Base-by-base conservation (phyloP, 1,140 invertebrate genomes). In the Drosophila serrata region DNA sequence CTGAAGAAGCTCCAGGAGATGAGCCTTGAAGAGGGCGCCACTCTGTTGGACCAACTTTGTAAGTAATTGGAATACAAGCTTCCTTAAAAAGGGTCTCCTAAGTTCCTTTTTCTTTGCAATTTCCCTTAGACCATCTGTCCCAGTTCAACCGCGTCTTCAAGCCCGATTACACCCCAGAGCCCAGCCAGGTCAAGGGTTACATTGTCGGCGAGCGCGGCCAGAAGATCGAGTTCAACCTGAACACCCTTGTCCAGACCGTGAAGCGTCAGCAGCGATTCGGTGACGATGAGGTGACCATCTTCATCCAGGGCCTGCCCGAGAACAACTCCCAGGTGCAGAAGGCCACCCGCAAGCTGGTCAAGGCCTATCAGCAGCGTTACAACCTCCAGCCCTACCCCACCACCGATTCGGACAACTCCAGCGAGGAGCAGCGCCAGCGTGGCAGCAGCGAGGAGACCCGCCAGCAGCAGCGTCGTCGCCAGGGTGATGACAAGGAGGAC, bases 211-310 rank as follows among this genome's bases (percentile, higher is more conserved):
- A 82, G 12, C 73, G 64, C 43, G 91, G 91, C 51, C 59, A 91
- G 48, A 91, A 82, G 51, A 74, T 79, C 42, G 69, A 74, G 8
- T 90, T 85, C 74, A 88, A 82, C 42, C 51, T 92, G 51, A 81
- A 92, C 70, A 79, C 63, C 31, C 49, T 92, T 12, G 82, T 86
- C 17, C 61, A 90, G 59, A 76, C 72, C 1, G 81, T 76, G n/a
- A 81, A 91, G 45, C 84, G 85, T 22, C 79, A 92, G 48, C 17
- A 67, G 12, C 79, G 79, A 39, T 92, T 92, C 48, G 91, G 87
- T 48, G 64, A 90, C 37, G 85, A 92, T 9, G 91, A 92, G 61
- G 88, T 92, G 1, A 92, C 91, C 68, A 90, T 92, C 22, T 87
- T 90, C 80, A 84, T 92, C 19, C 78, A 85, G 46, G 91, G 91